These are phyloP conservation scores for Urocyon cinereoargenteus DNA, from an alignment of 2,797 vertebrate genomes.

Conservation along the genomic window DNA sequence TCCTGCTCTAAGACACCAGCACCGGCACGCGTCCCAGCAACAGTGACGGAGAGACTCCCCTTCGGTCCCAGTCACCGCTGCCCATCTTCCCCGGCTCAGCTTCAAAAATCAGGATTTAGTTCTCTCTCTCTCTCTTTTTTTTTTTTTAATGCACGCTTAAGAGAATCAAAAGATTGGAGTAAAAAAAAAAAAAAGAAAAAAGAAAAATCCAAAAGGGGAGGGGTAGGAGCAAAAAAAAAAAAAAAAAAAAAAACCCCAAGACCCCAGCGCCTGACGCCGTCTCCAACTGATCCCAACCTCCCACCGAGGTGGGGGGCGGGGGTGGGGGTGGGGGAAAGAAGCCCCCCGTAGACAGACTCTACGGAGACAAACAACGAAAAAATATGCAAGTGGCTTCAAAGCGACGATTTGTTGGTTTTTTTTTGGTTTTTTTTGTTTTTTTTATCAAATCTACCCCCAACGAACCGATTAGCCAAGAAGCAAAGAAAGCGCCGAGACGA, in stretches of 20 bases:
- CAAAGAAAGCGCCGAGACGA: conserved; percentile 82
- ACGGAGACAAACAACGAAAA: conserved; percentile 14
- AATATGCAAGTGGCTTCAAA: conserved; percentile 81
- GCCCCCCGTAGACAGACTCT: conserved; percentile 75
- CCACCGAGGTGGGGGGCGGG: conserved; percentile 28
- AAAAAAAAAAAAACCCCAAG: conserved; percentile 64
- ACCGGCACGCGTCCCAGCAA: conserved; percentile 90
- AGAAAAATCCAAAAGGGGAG: neutral
- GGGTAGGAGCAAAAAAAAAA: neutral
- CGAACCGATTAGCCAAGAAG: conserved; percentile 81
- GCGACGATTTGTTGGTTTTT: conserved; percentile 70
- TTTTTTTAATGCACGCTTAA: conserved; percentile 40
- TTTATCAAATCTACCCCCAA: conserved; percentile 82
- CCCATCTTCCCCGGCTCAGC: conserved; percentile 93
- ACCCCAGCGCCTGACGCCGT: conserved; percentile 78
- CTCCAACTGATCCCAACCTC: conserved; percentile 84
- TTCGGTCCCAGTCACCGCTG: conserved; percentile 93
- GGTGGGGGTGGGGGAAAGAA: neutral
- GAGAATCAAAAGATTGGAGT: conserved; percentile 34
- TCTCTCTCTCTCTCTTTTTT: no score
- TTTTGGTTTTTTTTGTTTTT: no score
- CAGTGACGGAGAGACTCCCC: conserved; percentile 89
- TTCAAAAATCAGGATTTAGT: conserved; percentile 93
- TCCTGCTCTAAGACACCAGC: conserved; percentile 97
- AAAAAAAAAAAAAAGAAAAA: no score